These are phyloP conservation scores for Neoitamus cyanurus DNA, from an alignment of 2,888 invertebrate genomes.

Conservation along the genomic window DNA sequence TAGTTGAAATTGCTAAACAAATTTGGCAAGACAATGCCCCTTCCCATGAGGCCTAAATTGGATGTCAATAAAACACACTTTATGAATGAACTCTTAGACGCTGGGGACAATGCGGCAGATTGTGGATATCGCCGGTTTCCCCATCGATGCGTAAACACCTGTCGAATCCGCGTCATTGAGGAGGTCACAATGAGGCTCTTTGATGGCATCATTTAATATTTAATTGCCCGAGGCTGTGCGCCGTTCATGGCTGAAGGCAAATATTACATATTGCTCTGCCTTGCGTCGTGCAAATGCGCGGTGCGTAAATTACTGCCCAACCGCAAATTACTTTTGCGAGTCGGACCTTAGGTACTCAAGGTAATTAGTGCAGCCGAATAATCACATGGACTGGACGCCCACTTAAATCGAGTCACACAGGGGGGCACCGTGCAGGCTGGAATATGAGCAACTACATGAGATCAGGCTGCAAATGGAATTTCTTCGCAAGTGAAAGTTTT, in stretches of 20 bases:
- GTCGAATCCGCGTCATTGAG: not conserved
- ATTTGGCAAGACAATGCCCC: not conserved
- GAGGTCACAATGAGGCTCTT: not conserved
- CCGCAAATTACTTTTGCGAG: not conserved
- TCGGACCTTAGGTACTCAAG: not conserved
- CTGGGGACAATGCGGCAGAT: not conserved
- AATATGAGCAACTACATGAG: not conserved
- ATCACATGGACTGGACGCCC: not conserved
- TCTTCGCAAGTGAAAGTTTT: constrained; percentile 20
- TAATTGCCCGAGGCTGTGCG: not conserved
- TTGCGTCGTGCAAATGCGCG: not conserved
- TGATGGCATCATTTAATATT: not conserved
- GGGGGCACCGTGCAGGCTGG: not conserved
- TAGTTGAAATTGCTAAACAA: not conserved
- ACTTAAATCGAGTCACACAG: not conserved
- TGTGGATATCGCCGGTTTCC: not conserved
- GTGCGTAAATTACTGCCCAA: not conserved
- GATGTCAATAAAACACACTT: not conserved
- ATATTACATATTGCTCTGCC: not conserved
- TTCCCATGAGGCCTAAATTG: not conserved
- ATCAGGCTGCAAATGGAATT: not conserved
- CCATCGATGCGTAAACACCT: not conserved
- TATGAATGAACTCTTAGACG: constrained; percentile 19
- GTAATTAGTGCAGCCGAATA: not conserved
- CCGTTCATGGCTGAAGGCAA: not conserved